Base-by-base conservation (phyloP, 2,797 vertebrate genomes). In the Rhinatrema bivittatum region DNA sequence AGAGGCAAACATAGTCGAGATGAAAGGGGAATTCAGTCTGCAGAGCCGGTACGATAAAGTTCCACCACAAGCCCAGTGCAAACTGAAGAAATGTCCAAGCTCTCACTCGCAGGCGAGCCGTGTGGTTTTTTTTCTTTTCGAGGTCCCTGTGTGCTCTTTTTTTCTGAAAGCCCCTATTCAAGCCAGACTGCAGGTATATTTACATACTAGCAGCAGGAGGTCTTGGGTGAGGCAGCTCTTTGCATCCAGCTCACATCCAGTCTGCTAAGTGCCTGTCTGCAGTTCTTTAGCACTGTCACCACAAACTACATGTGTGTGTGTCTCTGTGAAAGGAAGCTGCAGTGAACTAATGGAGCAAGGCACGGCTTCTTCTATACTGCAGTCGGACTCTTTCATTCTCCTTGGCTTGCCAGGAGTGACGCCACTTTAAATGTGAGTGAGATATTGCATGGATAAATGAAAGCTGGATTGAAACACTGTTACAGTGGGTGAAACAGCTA, bases 1-100 rank as follows among this genome's bases (percentile, higher is more conserved):
- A 54, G 94, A 97, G 54, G 93, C 91, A 59, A 97, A 90, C 93
- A 97, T 96, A 69, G 64, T 65, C 54, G 62, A 50, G 78, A 68
- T 62, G 25, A 17, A 66, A 57, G 67, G 41, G 69, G 50, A 65
- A 33, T 77, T 70, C 60, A 56, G 65, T 60, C 53, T 44, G 62
- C 71, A 65, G 63, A 57, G 65, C 67, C 52, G 46, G 72, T 62
- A 61, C 61, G 53, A 64, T 56, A 66, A 69, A 74, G 76, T 81
- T 78, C 69, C 66, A 54, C 63, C 45, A 36, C 45, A 52, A 66
- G 46, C 70, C 36, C 23, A 44, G 60, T 23, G 39, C 36, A n/a
- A 51, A 50, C 58, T 24, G 56, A 45, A n/a, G 47, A 9, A 49
- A 14, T 35, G 55, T 58, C 53, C 54, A 38, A 56, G 70, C 51